Evolutionary conservation across 2,797 vertebrate species (phyloP).

Genomic region (Emydoidea blandingii): DNA sequence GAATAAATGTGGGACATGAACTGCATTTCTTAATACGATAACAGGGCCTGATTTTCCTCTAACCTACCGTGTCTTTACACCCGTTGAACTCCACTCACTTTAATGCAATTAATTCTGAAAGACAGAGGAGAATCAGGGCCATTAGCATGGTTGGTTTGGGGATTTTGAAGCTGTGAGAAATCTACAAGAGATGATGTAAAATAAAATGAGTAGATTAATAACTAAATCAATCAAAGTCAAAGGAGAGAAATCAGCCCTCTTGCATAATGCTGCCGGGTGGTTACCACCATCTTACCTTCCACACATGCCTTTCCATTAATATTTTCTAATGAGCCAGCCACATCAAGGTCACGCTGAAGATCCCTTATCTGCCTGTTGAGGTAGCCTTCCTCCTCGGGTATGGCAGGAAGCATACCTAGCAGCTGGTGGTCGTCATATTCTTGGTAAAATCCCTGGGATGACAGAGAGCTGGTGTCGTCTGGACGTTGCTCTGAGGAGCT

Average conservation of each 20-base stretch:
- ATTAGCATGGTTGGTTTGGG: neutral
- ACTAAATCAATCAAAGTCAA: constrained; percentile 49
- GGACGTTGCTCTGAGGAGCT: neutral
- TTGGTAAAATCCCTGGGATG: constrained; percentile 42
- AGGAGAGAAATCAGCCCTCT: neutral
- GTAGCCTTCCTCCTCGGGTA: constrained; percentile 82
- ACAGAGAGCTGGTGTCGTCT: constrained; percentile 40
- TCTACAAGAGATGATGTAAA: constrained; percentile 14
- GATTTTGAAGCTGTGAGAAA: constrained; percentile 3
- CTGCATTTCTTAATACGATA: constrained; percentile 29
- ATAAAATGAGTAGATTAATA: constrained; percentile 38
- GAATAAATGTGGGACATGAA: constrained; percentile 1
- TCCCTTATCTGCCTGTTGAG: constrained; percentile 58
- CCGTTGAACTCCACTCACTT: constrained; percentile 21
- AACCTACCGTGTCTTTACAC: neutral
- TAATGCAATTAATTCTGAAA: constrained; percentile 1
- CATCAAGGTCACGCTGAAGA: constrained; percentile 44
- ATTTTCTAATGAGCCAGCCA: constrained; percentile 73
- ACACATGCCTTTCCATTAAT: constrained; percentile 53
- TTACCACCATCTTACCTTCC: constrained; percentile 73
- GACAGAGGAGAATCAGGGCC: neutral
- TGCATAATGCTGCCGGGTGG: neutral
- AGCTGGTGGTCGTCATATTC: constrained; percentile 56
- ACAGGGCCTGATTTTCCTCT: neutral
- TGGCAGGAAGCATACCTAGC: constrained; percentile 75